Conservation (phyloP, 2,113 vertebrate genomes). For the Morone saxatilis region DNA sequence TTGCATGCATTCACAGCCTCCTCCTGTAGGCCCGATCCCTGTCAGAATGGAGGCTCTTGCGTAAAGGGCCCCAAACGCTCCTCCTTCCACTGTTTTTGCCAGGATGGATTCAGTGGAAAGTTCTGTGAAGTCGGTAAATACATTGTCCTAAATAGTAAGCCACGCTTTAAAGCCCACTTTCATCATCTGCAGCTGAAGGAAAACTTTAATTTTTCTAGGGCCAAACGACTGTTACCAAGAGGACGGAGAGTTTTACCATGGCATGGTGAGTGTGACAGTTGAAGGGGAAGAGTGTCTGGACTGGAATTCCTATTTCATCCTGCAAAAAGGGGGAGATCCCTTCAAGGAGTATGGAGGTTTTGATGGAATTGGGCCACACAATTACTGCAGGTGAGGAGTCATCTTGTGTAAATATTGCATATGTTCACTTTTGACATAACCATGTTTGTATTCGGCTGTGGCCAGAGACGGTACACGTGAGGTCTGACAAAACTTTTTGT, state of each 20-base stretch:
- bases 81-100: constrained; percentile 69
- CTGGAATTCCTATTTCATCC: constrained; percentile 78
- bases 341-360: constrained; percentile 37
- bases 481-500: no score
- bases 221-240: constrained; percentile 72
- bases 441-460: neutral
- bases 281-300: constrained; percentile 70
- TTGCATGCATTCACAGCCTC: constrained; percentile 39
- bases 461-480: neutral
- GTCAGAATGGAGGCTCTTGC: constrained; percentile 77
- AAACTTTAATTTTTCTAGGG: constrained; percentile 33
- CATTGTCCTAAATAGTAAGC: neutral
- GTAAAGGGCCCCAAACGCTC: constrained; percentile 26
- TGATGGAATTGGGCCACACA: constrained; percentile 70
- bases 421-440: neutral
- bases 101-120: constrained; percentile 61
- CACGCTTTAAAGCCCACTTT: neutral
- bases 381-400: constrained; percentile 74
- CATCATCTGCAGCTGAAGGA: neutral
- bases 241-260: constrained; percentile 70
- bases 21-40: constrained; percentile 72
- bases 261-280: constrained; percentile 64
- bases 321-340: constrained; percentile 39
- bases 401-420: constrained; percentile 5
- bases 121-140: constrained; percentile 79